phyloP scores from a whole-genome alignment of 2,113 vertebrate genomes.

The Heliornis fulica region DNA sequence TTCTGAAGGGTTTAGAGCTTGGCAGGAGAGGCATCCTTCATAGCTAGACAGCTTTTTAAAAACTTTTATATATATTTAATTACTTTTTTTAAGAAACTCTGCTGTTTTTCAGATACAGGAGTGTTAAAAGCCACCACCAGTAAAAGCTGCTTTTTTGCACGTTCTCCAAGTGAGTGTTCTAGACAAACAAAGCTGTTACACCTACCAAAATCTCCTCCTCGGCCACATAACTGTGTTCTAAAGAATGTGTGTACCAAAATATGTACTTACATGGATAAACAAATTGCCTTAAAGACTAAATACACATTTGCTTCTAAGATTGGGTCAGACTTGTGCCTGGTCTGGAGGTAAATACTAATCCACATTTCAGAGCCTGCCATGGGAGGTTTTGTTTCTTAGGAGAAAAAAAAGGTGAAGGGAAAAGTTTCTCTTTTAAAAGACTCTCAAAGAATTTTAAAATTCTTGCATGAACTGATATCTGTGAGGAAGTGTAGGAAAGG shows the following conservation, averaged over 20 bases:
- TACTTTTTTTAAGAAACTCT: background rate
- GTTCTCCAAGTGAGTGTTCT: conserved; percentile 18
- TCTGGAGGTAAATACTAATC: conserved; percentile 63
- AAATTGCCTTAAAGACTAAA: conserved; percentile 64
- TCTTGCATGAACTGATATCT: background rate
- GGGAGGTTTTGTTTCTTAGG: background rate
- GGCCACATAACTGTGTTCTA: conserved; percentile 22
- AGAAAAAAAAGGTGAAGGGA: background rate
- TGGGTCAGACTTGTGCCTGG: background rate
- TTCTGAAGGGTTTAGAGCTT: conserved; percentile 35
- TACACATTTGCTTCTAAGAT: conserved; percentile 48
- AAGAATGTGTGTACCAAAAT: conserved; percentile 58
- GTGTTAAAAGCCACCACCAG: background rate
- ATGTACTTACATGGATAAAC: conserved; percentile 1
- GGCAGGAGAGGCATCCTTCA: conserved; percentile 46
- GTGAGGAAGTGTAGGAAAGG: background rate
- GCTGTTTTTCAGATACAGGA: conserved; percentile 33
- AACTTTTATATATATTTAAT: background rate
- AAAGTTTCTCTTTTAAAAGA: background rate
- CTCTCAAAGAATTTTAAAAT: background rate
- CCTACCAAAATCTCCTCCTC: conserved; percentile 27
- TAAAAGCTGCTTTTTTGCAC: conserved; percentile 59
- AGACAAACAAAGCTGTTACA: background rate
- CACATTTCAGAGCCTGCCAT: conserved; percentile 28
- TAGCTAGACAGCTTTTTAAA: conserved; percentile 49